Evolutionary conservation across 2,113 vertebrate genomes (phyloP).

Genomic region (Caretta caretta): DNA sequence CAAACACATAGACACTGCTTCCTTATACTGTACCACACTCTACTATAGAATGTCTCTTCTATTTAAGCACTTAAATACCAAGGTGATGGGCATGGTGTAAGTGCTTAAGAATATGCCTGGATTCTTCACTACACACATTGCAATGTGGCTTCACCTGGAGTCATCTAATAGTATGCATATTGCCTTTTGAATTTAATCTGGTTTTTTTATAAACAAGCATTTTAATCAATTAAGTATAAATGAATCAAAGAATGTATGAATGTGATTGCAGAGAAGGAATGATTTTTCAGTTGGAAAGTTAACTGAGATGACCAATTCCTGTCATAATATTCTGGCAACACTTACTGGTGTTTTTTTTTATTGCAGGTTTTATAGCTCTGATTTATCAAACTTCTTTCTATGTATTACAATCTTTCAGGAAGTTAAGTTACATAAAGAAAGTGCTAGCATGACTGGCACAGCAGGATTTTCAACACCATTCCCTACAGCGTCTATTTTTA

Average conservation of each 20-base stretch:
- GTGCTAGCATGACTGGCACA: not conserved
- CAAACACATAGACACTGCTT: not conserved
- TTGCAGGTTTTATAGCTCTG: not conserved
- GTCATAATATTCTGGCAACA: not conserved
- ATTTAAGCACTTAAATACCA: slow-evolving; percentile 32
- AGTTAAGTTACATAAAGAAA: not conserved
- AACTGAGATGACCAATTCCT: not conserved
- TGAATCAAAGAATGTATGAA: not conserved
- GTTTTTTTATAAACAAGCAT: not conserved
- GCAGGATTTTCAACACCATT: not conserved
- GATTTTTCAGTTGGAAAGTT: not conserved
- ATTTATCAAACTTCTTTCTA: not conserved
- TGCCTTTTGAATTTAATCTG: not conserved
- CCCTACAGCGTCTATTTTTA: not conserved
- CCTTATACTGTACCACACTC: not conserved
- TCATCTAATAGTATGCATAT: not conserved
- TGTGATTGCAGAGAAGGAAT: not conserved
- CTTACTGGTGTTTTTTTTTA: not conserved
- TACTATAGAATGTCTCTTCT: not conserved
- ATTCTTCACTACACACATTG: not conserved
- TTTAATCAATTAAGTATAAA: slow-evolving; percentile 32
- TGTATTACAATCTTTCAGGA: not conserved
- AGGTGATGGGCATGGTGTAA: not conserved
- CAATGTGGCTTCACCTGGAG: not conserved
- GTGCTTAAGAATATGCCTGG: slow-evolving; percentile 18